Conservation (phyloP, 2,797 vertebrate species). For the Tokudaia tokunoshimensis region DNA sequence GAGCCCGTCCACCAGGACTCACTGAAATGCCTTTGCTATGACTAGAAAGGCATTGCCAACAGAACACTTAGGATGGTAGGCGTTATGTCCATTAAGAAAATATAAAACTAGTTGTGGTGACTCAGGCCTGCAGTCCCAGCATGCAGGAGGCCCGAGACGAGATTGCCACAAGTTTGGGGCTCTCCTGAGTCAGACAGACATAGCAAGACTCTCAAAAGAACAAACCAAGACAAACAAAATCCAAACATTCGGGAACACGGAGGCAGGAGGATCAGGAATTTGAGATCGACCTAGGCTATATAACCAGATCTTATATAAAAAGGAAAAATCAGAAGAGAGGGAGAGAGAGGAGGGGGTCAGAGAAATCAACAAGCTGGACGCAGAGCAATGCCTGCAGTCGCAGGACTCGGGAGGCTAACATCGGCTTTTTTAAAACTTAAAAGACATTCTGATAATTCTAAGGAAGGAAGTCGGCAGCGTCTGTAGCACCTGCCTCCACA, state of each 20-base stretch:
- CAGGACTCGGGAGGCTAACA: not conserved
- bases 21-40: not conserved
- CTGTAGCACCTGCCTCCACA: not conserved
- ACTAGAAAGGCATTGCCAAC: not conserved
- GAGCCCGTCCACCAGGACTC: not conserved
- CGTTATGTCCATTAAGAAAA: conserved; percentile 10
- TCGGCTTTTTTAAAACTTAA: not conserved
- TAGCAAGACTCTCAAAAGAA: not conserved
- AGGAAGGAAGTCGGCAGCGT: not conserved
- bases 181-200: not conserved
- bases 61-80: not conserved
- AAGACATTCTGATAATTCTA: not conserved
- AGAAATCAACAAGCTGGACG: not conserved
- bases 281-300: not conserved
- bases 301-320: not conserved
- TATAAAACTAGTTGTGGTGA: not conserved
- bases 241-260: not conserved
- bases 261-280: not conserved
- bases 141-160: not conserved
- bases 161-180: not conserved
- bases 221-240: not conserved
- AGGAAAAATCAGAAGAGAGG: not conserved
- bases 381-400: not conserved
- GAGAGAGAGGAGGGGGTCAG: not conserved
- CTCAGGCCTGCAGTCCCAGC: not conserved